These are phyloP conservation scores for Eupithecia tripunctaria DNA, from an alignment of 2,888 invertebrate genomes.

Conservation along the genomic window DNA sequence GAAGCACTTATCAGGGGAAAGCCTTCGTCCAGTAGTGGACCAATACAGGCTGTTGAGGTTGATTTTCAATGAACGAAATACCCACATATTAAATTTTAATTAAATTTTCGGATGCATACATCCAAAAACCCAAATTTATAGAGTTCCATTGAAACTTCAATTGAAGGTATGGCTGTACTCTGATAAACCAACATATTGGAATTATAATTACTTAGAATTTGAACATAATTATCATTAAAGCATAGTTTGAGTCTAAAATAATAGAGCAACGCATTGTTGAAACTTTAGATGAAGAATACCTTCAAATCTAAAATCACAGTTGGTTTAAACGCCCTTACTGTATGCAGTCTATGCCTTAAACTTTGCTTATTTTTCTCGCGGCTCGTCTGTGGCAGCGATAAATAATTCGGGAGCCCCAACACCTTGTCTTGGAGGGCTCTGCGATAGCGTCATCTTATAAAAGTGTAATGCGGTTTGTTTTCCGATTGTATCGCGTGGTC, in stretches of 20 bases:
- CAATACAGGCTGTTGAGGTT: too few species aligned
- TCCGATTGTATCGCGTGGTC: slow-evolving; percentile 68
- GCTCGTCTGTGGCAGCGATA: slow-evolving; percentile 58
- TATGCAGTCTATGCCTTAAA: neutral
- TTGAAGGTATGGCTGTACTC: neutral
- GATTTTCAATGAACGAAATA: too few species aligned
- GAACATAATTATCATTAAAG: neutral
- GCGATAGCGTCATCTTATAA: slow-evolving; percentile 81
- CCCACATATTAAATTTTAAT: neutral
- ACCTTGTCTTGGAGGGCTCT: slow-evolving; percentile 64
- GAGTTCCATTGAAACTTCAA: neutral
- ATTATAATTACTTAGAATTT: neutral
- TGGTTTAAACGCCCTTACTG: neutral
- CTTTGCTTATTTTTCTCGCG: neutral
- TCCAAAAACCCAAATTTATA: neutral
- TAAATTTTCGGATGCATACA: neutral
- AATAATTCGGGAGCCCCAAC: slow-evolving; percentile 80
- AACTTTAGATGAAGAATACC: neutral
- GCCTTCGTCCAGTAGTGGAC: too few species aligned
- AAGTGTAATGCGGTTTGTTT: slow-evolving; percentile 78
- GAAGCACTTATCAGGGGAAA: too few species aligned
- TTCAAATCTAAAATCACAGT: neutral
- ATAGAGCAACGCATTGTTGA: neutral
- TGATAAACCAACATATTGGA: neutral
- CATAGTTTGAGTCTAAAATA: neutral